Percentiles rank a stretch among this genome's conserved stretches.
Evolutionary conservation across 2,888 invertebrate genomes (phyloP).

Genomic region (Pyrrhosoma nymphula): DNA sequence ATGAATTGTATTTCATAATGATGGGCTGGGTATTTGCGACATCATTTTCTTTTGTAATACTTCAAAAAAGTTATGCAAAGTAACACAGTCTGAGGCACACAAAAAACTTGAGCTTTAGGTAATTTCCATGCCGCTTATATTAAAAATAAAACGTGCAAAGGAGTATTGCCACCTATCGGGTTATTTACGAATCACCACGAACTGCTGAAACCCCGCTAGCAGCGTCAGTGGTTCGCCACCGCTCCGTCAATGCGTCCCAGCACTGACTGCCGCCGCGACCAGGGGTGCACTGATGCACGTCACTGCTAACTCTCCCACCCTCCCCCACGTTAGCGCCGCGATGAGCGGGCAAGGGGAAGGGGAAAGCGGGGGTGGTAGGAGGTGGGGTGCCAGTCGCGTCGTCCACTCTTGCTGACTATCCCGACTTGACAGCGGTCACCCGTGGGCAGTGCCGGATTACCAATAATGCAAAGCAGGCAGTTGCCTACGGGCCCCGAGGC

Average conservation of each 20-base stretch:
- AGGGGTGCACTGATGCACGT: slow-evolving; percentile 13
- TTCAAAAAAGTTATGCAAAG: too few relatives aligned
- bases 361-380: background rate
- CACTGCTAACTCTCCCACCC: background rate
- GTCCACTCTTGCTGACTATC: background rate
- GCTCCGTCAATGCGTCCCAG: background rate
- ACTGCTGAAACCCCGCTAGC: background rate
- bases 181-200: background rate
- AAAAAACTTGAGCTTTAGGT: too few relatives aligned
- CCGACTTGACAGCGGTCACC: slow-evolving; percentile 40
- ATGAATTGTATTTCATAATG: too few relatives aligned
- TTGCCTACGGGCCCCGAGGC: too few relatives aligned
- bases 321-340: background rate
- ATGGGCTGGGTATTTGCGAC: too few relatives aligned
- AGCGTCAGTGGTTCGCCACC: background rate
- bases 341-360: background rate
- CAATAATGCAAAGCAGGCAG: too few relatives aligned
- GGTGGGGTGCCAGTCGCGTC: background rate
- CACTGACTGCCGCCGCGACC: background rate
- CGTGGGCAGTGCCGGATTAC: too few relatives aligned
- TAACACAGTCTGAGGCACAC: too few relatives aligned
- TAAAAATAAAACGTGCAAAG: background rate
- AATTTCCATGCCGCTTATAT: too few relatives aligned
- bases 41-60: too few relatives aligned
- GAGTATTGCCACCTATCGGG: slow-evolving; percentile 44